Evolutionary conservation across 2,113 vertebrate genomes (phyloP).

Genomic region (Galbula dea): DNA sequence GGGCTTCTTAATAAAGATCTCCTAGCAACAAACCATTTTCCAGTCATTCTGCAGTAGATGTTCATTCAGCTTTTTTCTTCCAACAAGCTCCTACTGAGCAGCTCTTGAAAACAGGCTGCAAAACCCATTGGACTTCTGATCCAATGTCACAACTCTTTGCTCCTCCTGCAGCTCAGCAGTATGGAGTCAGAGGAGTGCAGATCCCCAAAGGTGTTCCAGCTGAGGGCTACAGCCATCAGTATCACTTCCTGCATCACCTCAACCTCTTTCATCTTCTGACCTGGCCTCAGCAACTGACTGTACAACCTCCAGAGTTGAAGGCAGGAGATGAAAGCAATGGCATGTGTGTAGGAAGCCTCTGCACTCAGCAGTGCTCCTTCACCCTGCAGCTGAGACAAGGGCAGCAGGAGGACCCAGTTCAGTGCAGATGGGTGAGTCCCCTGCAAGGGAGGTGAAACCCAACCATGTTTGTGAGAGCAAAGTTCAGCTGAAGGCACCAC

Average conservation of each 20-base stretch:
- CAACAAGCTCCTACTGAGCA: neutral
- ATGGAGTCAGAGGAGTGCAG: neutral
- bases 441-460: neutral
- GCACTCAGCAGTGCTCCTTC: neutral
- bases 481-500: constrained; percentile 19
- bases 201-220: neutral
- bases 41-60: neutral
- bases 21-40: neutral
- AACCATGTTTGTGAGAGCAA: constrained; percentile 8
- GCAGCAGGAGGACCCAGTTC: neutral
- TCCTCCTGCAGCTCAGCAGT: neutral
- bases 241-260: neutral
- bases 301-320: neutral
- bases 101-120: neutral
- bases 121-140: neutral
- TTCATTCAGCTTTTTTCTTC: neutral
- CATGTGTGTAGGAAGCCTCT: neutral
- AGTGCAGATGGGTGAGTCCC: neutral
- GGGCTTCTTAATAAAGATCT: neutral
- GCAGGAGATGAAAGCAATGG: neutral
- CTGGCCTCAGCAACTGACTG: neutral
- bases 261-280: neutral
- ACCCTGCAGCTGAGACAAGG: neutral
- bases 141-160: neutral
- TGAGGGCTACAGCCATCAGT: neutral